Percentiles rank a stretch among this genome's conserved stretches.
phyloP scores from a whole-genome alignment of 1,140 invertebrate species.

The Heliconius eleuchia region DNA sequence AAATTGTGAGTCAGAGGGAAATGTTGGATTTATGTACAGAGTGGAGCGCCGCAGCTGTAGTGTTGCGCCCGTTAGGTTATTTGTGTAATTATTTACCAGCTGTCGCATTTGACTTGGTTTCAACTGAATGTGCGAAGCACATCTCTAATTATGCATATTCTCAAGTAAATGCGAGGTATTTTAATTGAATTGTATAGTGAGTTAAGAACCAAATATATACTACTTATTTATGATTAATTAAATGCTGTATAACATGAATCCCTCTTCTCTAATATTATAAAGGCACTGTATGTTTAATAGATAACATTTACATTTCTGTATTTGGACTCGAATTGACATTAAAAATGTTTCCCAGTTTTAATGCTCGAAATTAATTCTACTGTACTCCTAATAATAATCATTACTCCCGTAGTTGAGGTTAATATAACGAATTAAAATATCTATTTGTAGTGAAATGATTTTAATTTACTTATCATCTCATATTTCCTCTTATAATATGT shows the following conservation, averaged over 20 bases:
- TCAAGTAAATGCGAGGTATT: background rate
- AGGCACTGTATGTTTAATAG: too few relatives aligned
- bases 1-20: background rate
- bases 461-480: background rate
- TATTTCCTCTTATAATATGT: background rate
- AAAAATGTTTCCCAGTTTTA: background rate
- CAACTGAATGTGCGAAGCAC: background rate
- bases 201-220: background rate
- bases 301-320: background rate
- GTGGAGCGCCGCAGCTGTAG: background rate
- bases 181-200: background rate
- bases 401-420: background rate
- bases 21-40: background rate
- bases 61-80: background rate
- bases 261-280: background rate
- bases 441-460: background rate
- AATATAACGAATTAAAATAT: background rate
- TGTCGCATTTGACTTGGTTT: background rate
- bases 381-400: background rate
- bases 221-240: too few relatives aligned
- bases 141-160: background rate
- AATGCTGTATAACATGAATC: background rate
- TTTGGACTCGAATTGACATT: background rate
- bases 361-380: background rate
- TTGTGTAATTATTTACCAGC: constrained; percentile 2